Base-by-base conservation (phyloP, 2,797 vertebrate species). In the Chelmon rostratus region DNA sequence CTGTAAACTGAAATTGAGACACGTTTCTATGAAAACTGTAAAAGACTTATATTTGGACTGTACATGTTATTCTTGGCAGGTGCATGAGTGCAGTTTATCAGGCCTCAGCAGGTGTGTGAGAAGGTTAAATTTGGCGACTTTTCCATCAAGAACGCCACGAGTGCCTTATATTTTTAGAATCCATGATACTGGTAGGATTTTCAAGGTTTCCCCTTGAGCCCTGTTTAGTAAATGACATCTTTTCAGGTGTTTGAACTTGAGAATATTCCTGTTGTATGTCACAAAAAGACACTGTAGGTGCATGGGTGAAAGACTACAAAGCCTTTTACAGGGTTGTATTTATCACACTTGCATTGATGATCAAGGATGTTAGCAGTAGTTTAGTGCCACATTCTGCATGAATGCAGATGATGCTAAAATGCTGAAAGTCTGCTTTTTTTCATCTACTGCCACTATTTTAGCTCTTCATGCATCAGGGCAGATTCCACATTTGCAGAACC, bases 41-140 rank as follows among this genome's bases (percentile, higher is more conserved):
- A 23, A 9, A 54, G 52, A 54, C 52, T 54, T 66, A 33, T 23
- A 79, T 73, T 47, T 66, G 54, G 47, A 13, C 57, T 33, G 54
- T 13, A 1, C 47, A 25, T 15, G 1, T 67, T 10, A 9, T 54
- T 46, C 44, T 42, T 73, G 75, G 59, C 78, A 73, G 73, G 25
- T 54, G 65, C 12, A 1, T 0, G 49, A 3, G 2, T 35, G 57
- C 12, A 47, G 37, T 49, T 78, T 79, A 76, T 88, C 83, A 59
- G 71, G 54, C 50, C 38, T 56, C 53, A 5, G 68, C 86, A 81
- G 80, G 74, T 69, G 82, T 0, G 47, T 10, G 57, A 10, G 54
- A 28, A 68, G 53, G 37, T 71, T 73, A 9, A 67, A 79, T 56
- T 5, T 15, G 21, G 61, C 40, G 16, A 10, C 40, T 46, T 28